Percentiles rank a stretch among this genome's conserved stretches.
phyloP scores from a whole-genome alignment of 2,113 vertebrate species.

The Oxygymnocypris stewartii region DNA sequence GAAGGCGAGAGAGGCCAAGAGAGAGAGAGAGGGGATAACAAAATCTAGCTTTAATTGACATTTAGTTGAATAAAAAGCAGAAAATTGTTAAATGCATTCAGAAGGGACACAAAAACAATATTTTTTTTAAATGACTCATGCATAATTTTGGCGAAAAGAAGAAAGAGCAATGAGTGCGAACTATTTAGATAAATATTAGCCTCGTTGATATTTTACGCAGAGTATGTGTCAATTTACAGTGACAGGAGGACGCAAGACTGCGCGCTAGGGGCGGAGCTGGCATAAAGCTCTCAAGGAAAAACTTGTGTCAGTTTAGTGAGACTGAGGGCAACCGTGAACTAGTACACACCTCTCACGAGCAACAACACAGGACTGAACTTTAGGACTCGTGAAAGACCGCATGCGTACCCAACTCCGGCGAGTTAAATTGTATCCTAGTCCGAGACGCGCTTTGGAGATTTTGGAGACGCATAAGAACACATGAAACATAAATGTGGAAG shows the following conservation, averaged over 20 bases:
- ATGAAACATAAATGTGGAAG: neutral
- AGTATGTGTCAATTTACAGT: slow-evolving; percentile 26
- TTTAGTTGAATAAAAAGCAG: no score
- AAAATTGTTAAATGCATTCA: neutral
- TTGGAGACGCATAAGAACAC: slow-evolving; percentile 3
- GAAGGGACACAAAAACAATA: neutral
- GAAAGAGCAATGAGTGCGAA: neutral
- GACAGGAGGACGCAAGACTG: slow-evolving; percentile 2
- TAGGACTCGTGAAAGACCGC: neutral
- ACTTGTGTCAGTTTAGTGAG: slow-evolving; percentile 21
- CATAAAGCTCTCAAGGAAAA: slow-evolving; percentile 3
- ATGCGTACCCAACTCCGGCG: neutral
- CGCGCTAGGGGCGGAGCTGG: slow-evolving; percentile 30
- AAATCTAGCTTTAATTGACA: no score
- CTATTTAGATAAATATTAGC: slow-evolving; percentile 1
- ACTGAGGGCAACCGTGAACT: neutral
- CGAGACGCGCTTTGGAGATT: neutral
- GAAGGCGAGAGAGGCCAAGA: neutral
- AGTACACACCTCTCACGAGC: neutral
- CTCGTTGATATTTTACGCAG: neutral
- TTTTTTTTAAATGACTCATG: neutral
- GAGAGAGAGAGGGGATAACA: neutral
- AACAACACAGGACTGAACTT: neutral
- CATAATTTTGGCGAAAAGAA: neutral
- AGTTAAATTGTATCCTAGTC: neutral